Evolutionary conservation across 2,797 vertebrate species (phyloP).

Genomic region (Varecia variegata): DNA sequence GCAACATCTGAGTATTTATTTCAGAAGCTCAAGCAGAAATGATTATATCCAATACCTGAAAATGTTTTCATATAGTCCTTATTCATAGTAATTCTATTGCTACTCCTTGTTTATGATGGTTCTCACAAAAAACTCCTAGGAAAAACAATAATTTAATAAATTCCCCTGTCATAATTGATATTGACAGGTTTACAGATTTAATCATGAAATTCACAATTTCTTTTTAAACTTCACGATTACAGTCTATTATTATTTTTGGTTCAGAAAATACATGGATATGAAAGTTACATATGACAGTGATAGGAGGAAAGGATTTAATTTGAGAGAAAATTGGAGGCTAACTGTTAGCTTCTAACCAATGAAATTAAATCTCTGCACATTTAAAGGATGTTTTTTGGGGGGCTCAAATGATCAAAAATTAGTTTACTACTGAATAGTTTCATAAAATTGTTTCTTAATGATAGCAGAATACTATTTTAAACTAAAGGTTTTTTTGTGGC

Average conservation of each 20-base stretch:
- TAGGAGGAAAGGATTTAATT: background rate
- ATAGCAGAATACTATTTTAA: constrained; percentile 8
- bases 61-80: background rate
- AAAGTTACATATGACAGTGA: background rate
- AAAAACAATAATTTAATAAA: constrained; percentile 21
- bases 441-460: background rate
- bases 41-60: background rate
- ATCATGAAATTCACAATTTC: constrained; percentile 20
- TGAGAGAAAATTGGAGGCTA: background rate
- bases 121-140: background rate
- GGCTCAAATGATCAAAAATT: background rate
- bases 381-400: background rate
- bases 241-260: background rate
- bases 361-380: background rate
- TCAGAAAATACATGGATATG: background rate
- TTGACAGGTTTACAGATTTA: background rate
- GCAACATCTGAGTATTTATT: background rate
- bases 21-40: background rate
- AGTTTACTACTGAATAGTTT: background rate
- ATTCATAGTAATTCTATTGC: background rate
- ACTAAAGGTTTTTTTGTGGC: background rate
- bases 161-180: background rate
- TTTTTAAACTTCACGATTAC: background rate
- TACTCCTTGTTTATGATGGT: background rate
- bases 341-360: constrained; percentile 4